Evolutionary conservation across 2,797 vertebrate genomes (phyloP), one percentile per base, ranked within the genome.

Genomic region (Cyprinodon diabolis): DNA sequence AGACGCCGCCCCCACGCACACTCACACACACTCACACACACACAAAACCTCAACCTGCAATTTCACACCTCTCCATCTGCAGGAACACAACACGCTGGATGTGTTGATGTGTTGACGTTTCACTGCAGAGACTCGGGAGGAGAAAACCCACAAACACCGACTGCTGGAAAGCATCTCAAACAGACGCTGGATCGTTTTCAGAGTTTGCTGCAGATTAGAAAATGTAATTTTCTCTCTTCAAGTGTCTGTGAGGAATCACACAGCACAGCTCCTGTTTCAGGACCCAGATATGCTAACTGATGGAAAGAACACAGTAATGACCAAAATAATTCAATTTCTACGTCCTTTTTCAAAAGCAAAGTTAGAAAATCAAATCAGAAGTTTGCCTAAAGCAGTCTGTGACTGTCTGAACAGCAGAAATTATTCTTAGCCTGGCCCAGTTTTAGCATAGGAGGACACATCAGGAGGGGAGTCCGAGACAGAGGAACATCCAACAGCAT

Each of bases 1-100:
- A 93, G 87, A 90, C 79, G 84, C 86, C 87, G 57, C 94, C 94
- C 84, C 86, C 92, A 79, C 92, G 91, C 79, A 82, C 88, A 88
- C 86, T 79, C 70, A 78, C 84, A 71, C 63, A 72, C 78, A 81
- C 62, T 65, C 75, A 70, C 76, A 58, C 60, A n/a, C 37, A 66
- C 7, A 51, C 0, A n/a, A 40, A 69, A 76, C 56, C 76, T 52
- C 80, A 89, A 86, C 82, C 80, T 83, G 86, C 81, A 81, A 87
- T 88, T 87, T 88, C 87, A 85, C 78, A 83, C 82, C 86, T 87
- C 79, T 88, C 57, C 80, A 83, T 80, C 60, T 85, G 85, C 69
- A 84, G 78, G 84, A 83, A 71, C 75, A 49, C 77, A 83, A 75
- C 76, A 58, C 72, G 17, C 77, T 82, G 83, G 76, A 79, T 84